Percentiles rank a stretch among this genome's conserved stretches.
Conservation (phyloP, 2,113 vertebrate species). For the Columba livia region DNA sequence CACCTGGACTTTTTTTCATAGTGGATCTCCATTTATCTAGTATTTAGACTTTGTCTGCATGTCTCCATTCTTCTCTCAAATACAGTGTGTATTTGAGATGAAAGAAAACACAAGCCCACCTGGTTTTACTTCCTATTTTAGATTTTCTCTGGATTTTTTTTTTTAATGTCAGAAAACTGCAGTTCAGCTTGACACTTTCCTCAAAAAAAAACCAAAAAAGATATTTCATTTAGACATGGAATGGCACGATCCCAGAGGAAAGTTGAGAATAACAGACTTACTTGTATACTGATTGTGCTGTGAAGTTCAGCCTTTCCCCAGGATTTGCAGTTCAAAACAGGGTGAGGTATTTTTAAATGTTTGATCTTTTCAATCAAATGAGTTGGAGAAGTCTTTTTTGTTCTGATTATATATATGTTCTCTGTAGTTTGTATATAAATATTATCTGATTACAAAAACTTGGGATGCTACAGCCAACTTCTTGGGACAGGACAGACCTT, state of each 20-base stretch:
- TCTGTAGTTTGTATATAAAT: neutral
- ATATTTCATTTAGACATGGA: constrained; percentile 41
- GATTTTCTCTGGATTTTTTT: neutral
- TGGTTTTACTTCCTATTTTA: neutral
- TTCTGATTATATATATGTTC: neutral
- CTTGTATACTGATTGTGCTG: neutral
- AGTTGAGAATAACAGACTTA: constrained; percentile 16
- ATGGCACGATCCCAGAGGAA: constrained; percentile 16
- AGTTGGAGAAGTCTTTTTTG: neutral
- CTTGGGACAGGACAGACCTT: neutral
- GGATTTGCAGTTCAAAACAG: constrained; percentile 50
- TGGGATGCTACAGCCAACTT: neutral
- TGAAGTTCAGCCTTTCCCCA: constrained; percentile 64
- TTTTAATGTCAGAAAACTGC: neutral
- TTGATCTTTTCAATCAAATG: constrained; percentile 28
- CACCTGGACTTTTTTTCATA: neutral
- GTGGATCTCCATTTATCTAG: neutral
- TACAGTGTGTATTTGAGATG: neutral
- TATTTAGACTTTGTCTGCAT: neutral
- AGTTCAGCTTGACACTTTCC: neutral
- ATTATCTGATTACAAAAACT: neutral
- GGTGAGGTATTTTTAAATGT: constrained; percentile 22
- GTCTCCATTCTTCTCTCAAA: neutral
- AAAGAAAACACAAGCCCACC: neutral
- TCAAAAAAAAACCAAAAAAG: neutral